A percentile compares a stretch with the other conserved stretches of the same genome.
These are phyloP conservation scores for Anabacerthia variegaticeps DNA, from an alignment of 2,797 vertebrate species.

Conservation along the genomic window DNA sequence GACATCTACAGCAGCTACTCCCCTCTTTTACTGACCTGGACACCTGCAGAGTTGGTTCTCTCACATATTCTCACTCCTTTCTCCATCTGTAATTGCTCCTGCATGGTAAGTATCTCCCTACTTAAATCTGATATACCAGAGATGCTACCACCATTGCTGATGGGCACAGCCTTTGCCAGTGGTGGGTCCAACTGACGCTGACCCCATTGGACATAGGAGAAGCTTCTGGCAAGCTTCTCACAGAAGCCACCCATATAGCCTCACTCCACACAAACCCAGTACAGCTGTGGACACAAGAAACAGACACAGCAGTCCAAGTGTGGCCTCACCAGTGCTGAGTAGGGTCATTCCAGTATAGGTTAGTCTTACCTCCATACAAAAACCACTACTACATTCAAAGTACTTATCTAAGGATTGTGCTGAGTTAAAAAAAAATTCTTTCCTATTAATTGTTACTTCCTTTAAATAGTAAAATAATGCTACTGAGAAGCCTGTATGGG, in stretches of 20 bases:
- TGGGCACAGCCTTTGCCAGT: too few species aligned
- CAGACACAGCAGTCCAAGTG: background rate
- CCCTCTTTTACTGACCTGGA: background rate
- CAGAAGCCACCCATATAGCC: background rate
- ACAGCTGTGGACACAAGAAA: background rate
- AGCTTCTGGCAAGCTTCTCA: background rate
- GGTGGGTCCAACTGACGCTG: background rate
- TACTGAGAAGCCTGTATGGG: background rate
- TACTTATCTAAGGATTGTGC: background rate
- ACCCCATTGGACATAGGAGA: background rate
- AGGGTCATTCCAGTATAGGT: background rate
- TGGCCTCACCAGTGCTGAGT: background rate
- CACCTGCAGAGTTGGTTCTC: background rate
- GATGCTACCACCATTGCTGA: background rate
- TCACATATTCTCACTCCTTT: background rate
- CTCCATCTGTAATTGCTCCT: background rate
- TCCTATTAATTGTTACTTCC: background rate
- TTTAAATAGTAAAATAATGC: background rate
- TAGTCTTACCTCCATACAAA: background rate
- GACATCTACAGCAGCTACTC: background rate
- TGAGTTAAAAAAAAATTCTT: background rate
- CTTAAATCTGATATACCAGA: background rate
- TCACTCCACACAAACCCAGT: background rate
- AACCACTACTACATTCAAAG: background rate
- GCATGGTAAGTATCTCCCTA: background rate